Percentiles rank a stretch among this genome's conserved stretches.
Conservation (phyloP, 2,888 invertebrate genomes). For the Aspidapion aeneum region DNA sequence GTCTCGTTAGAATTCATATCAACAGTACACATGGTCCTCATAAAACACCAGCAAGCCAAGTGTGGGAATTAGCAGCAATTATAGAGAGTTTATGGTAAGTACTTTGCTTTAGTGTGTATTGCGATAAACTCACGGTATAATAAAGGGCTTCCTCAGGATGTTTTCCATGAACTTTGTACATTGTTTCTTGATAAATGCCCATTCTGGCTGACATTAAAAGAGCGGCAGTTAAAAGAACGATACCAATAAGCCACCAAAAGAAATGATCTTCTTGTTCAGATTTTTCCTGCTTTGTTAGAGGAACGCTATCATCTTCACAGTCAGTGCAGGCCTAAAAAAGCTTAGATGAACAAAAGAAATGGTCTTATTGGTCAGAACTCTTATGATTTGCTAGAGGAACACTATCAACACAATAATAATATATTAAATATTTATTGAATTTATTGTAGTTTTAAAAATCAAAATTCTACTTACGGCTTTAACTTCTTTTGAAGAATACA, state of each 20-base stretch:
- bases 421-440: too few relatives aligned
- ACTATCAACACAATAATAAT: too few relatives aligned
- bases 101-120: too few relatives aligned
- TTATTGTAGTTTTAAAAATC: too few relatives aligned
- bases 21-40: too few relatives aligned
- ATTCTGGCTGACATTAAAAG: slow-evolving; percentile 90
- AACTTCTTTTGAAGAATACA: slow-evolving; percentile 67
- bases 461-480: slow-evolving; percentile 33
- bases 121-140: slow-evolving; percentile 63
- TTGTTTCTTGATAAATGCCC: slow-evolving; percentile 87
- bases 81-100: too few relatives aligned
- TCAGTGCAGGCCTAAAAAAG: slow-evolving; percentile 36
- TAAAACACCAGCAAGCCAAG: too few relatives aligned
- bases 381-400: too few relatives aligned
- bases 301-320: slow-evolving; percentile 42
- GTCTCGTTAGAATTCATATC: too few relatives aligned
- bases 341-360: neutral
- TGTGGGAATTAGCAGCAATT: too few relatives aligned
- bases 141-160: slow-evolving; percentile 86
- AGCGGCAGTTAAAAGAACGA: slow-evolving; percentile 79
- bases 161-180: slow-evolving; percentile 83
- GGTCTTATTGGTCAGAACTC: too few relatives aligned
- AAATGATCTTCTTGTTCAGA: slow-evolving; percentile 49
- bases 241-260: slow-evolving; percentile 68
- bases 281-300: slow-evolving; percentile 24